A percentile compares a stretch with the other conserved stretches of the same genome.
phyloP scores from a whole-genome alignment of 2,888 invertebrate species.

The Pseudoips prasinana region DNA sequence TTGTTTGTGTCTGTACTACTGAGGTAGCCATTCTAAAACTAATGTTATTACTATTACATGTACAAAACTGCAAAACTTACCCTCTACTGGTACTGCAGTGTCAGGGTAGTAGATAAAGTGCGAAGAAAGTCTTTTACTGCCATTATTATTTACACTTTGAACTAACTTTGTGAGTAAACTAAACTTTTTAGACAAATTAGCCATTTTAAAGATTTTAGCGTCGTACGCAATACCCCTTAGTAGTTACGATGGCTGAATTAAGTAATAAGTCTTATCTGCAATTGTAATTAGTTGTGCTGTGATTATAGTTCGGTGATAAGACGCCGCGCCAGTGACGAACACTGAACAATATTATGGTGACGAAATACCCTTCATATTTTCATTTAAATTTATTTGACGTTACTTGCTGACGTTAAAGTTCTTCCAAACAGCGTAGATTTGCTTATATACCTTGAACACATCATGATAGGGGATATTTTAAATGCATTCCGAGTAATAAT shows the following conservation, averaged over 20 bases:
- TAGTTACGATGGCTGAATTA: slow-evolving; percentile 43
- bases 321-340: slow-evolving; percentile 29
- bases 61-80: too few species aligned
- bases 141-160: slow-evolving; percentile 57
- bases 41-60: too few species aligned
- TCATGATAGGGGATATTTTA: too few species aligned
- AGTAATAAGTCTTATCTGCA: slow-evolving; percentile 70
- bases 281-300: slow-evolving; percentile 64
- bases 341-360: slow-evolving; percentile 22
- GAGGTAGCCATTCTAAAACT: too few species aligned
- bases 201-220: slow-evolving; percentile 44
- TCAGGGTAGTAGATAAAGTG: slow-evolving; percentile 85
- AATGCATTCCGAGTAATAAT: too few species aligned
- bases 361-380: too few species aligned
- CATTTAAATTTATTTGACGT: too few species aligned
- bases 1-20: too few species aligned
- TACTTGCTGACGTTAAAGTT: slow-evolving; percentile 1
- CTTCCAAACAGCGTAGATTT: background rate
- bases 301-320: slow-evolving; percentile 52
- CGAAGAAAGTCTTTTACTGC: slow-evolving; percentile 63
- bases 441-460: too few species aligned
- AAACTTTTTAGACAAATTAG: slow-evolving; percentile 50
- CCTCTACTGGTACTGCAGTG: slow-evolving; percentile 69
- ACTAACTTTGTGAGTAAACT: slow-evolving; percentile 47
- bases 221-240: slow-evolving; percentile 21